Conservation (phyloP, 2,113 vertebrate species). For the Picathartes gymnocephalus region DNA sequence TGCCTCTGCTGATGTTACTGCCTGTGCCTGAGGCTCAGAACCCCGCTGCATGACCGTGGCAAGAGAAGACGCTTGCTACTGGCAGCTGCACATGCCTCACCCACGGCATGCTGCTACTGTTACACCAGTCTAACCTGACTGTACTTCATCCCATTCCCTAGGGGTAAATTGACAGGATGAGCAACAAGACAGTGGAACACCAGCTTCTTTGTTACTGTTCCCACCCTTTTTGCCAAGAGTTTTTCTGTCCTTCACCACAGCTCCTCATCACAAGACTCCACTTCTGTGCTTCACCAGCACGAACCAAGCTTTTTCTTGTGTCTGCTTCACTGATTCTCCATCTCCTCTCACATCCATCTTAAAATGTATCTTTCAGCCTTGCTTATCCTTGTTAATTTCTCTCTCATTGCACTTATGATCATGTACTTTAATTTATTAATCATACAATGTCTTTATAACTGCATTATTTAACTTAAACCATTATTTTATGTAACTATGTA, state of each 20-base stretch:
- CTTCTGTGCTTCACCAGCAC: neutral
- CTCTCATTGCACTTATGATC: conserved; percentile 53
- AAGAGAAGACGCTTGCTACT: too few species aligned
- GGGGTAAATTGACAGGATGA: neutral
- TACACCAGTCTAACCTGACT: neutral
- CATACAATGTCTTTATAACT: conserved; percentile 43
- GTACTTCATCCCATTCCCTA: neutral
- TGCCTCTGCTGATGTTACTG: too few species aligned
- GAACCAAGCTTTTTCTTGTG: neutral
- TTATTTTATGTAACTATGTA: conserved; percentile 38
- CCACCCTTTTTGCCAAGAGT: neutral
- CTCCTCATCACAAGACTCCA: neutral
- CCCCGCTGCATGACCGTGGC: too few species aligned
- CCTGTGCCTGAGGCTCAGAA: too few species aligned
- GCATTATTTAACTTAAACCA: conserved; percentile 40
- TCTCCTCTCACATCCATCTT: conserved; percentile 32
- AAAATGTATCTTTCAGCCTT: conserved; percentile 22
- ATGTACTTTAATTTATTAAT: conserved; percentile 66
- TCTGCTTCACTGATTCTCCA: neutral
- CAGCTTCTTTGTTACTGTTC: neutral
- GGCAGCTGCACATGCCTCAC: too few species aligned
- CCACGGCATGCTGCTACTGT: too few species aligned
- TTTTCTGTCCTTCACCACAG: neutral
- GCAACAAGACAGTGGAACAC: neutral
- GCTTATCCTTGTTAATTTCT: conserved; percentile 48